phyloP scores from a whole-genome alignment of 2,888 invertebrate species.

The Sycophila texana region DNA sequence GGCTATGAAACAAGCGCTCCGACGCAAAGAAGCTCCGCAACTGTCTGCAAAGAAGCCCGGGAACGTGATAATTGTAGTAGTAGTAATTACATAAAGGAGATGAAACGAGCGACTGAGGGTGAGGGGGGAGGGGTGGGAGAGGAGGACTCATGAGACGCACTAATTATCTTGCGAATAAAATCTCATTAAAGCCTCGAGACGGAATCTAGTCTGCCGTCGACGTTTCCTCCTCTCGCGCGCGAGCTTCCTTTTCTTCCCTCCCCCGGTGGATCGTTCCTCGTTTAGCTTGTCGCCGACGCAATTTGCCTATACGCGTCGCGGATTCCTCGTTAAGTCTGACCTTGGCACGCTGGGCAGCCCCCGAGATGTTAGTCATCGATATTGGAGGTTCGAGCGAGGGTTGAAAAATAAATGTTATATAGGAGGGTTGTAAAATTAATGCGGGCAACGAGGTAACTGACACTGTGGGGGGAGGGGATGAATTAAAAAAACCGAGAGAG shows the following conservation, averaged over 20 bases:
- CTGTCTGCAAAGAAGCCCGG: not conserved
- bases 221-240: conserved; percentile 46
- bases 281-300: conserved; percentile 36
- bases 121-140: conserved; percentile 51
- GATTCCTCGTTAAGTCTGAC: conserved; percentile 54
- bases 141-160: conserved; percentile 65
- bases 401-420: not conserved
- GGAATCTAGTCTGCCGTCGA: conserved; percentile 64
- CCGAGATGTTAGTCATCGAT: conserved; percentile 17
- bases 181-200: conserved; percentile 65
- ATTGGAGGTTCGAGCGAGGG: not conserved
- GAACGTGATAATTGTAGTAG: conserved; percentile 65
- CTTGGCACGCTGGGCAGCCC: conserved; percentile 22
- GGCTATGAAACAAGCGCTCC: conserved; percentile 10
- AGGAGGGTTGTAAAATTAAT: not conserved
- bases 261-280: conserved; percentile 25
- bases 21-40: conserved; percentile 20
- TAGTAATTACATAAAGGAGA: conserved; percentile 64
- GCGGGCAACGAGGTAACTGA: not conserved
- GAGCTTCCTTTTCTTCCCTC: not conserved
- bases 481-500: not conserved
- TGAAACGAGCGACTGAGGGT: conserved; percentile 51
- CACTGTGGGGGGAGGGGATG: not conserved
- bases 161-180: conserved; percentile 68
- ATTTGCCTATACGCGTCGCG: conserved; percentile 46